Conservation (phyloP, 2,797 vertebrate species). For the Benthosema pterotum region DNA sequence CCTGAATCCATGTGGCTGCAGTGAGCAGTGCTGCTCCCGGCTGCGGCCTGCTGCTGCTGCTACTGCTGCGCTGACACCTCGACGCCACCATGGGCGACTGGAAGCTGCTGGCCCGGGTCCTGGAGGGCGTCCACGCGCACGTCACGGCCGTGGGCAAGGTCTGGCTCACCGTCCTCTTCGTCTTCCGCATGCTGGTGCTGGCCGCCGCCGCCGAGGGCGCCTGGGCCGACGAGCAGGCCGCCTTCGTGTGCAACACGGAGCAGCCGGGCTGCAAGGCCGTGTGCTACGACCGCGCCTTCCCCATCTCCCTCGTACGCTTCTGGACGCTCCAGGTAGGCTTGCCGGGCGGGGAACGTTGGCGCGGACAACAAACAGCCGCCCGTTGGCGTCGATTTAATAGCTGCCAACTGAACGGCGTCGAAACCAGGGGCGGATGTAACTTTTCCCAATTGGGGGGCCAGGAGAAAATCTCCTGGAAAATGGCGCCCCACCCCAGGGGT, state of each 20-base stretch:
- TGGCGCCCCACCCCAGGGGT: no score
- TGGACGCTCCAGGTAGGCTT: slow-evolving; percentile 97
- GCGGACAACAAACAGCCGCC: no score
- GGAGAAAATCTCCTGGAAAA: no score
- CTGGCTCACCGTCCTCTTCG: slow-evolving; percentile 95
- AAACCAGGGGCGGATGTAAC: no score
- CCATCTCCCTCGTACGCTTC: slow-evolving; percentile 93
- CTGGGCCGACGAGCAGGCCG: slow-evolving; percentile 92
- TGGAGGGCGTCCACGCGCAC: slow-evolving; percentile 95
- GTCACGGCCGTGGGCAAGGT: slow-evolving; percentile 95
- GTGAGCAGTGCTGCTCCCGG: slow-evolving; percentile 44
- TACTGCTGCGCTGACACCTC: no score
- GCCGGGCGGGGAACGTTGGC: no score
- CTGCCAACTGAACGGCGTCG: no score
- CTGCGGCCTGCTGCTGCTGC: slow-evolving; percentile 41
- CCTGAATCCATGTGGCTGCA: slow-evolving; percentile 78
- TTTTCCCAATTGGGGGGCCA: no score
- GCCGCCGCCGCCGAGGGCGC: slow-evolving; percentile 93
- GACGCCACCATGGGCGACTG: slow-evolving; percentile 97
- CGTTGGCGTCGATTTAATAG: no score
- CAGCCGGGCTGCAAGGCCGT: slow-evolving; percentile 93
- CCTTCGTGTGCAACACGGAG: slow-evolving; percentile 94
- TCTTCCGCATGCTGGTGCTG: slow-evolving; percentile 93
- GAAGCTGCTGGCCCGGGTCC: slow-evolving; percentile 93
- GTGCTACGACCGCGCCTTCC: slow-evolving; percentile 92